These are phyloP conservation scores for Cryptophagus acutangulus DNA, from an alignment of 2,888 invertebrate species.

Conservation along the genomic window DNA sequence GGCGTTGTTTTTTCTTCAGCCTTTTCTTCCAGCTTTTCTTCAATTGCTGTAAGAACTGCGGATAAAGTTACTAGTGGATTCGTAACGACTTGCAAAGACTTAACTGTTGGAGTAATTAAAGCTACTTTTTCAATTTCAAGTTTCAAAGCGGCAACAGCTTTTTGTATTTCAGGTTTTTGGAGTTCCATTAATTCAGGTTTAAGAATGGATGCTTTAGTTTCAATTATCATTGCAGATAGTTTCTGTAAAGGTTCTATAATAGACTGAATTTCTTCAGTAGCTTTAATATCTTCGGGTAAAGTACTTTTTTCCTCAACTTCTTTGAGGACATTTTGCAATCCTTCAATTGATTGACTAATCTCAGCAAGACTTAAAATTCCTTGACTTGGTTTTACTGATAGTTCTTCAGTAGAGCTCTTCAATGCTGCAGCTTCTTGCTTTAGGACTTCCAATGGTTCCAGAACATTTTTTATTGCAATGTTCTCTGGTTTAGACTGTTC, in stretches of 20 bases:
- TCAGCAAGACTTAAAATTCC: conserved; percentile 19
- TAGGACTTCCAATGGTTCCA: conserved; percentile 5
- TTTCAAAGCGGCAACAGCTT: conserved; percentile 4
- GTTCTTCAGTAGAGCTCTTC: not conserved
- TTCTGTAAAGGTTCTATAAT: conserved; percentile 19
- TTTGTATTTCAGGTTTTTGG: not conserved
- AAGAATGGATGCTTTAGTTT: not conserved
- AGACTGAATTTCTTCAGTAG: conserved; percentile 16
- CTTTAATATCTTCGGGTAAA: conserved; percentile 6
- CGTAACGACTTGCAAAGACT: not conserved
- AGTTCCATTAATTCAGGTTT: not conserved
- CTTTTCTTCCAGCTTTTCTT: conserved; percentile 1
- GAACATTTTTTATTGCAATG: conserved; percentile 2
- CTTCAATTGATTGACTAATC: conserved; percentile 17
- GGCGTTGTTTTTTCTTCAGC: not conserved
- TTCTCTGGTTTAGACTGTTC: no score
- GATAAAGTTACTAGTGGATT: not conserved
- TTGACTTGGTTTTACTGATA: conserved; percentile 9
- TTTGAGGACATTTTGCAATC: conserved; percentile 16
- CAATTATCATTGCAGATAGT: conserved; percentile 6
- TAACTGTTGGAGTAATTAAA: not conserved
- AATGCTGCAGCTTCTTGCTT: conserved; percentile 17
- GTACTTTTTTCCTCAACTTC: conserved; percentile 10
- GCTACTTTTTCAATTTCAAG: not conserved
- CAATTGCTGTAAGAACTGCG: conserved; percentile 2